Base-by-base conservation (phyloP, 2,888 invertebrate species). In the Perizoma affinitatum region DNA sequence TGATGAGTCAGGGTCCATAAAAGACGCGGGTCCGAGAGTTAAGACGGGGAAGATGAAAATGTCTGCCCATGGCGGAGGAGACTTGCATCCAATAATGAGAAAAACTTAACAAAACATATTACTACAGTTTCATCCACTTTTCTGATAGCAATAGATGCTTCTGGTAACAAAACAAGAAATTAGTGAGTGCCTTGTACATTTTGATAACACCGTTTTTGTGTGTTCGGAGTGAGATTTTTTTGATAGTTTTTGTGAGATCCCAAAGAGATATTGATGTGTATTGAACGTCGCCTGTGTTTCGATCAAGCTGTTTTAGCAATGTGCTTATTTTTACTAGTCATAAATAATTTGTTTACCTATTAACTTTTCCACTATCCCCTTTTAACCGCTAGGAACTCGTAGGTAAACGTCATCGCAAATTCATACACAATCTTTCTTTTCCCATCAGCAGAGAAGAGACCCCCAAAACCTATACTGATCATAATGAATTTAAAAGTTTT, bases 251-350 rank as follows among this genome's bases (percentile, higher is more conserved):
- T 74, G 84, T 84, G 86, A 80, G 83, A 82, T 83, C 82, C 83
- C 76, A 75, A 72, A 78, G 80, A 81, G 78, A 80, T 76, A 56
- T 61, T 57, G 49, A 54, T 54, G 76, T 80, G 82, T 84, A 81
- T 74, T 76, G 79, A 83, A 73, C 70, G 74, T n/a, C n/a, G 72
- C 70, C 69, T 72, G 76, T 74, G 74, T 72, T 67, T 74, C 72
- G 71, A 74, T 72, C 73, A 70, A 79, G 78, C 78, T 80, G 75
- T 80, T 78, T 79, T 80, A 82, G 75, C 80, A 82, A 80, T 87
- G 83, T 87, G 83, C 84, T 83, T 84, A 82, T 84, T 84, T 82
- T 86, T 90, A 88, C 90, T 90, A 90, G 89, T 89, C 88, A 88
- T 90, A 87, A 87, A 89, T 82, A 78, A 78, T 90, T 90, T 90